Evolutionary conservation across 2,113 vertebrate species (phyloP).

Genomic region (Maccullochella peelii): DNA sequence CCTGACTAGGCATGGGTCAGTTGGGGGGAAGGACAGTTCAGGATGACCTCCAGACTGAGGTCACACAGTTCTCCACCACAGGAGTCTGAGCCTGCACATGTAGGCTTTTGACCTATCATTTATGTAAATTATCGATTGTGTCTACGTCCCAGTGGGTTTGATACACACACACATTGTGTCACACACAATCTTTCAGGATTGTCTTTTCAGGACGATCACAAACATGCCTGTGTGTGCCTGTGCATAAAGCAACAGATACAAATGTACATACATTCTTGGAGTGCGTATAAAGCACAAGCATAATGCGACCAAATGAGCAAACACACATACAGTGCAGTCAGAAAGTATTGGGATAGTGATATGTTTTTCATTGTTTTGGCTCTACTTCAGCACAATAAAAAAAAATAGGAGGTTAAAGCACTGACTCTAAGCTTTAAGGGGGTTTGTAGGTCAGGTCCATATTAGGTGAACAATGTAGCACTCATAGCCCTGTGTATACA

Average conservation of each 20-base stretch:
- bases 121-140: constrained; percentile 1
- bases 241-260: neutral
- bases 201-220: constrained; percentile 20
- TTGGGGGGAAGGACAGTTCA: constrained; percentile 55
- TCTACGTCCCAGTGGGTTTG: neutral
- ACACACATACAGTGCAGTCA: neutral
- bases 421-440: neutral
- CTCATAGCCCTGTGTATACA: neutral
- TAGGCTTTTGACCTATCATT: neutral
- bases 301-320: neutral
- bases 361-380: neutral
- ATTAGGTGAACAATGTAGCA: constrained; percentile 31
- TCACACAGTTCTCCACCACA: constrained; percentile 71
- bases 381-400: neutral
- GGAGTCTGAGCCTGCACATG: constrained; percentile 56
- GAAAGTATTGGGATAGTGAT: neutral
- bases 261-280: neutral
- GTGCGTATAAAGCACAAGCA: neutral
- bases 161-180: too few relatives aligned
- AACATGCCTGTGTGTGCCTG: constrained; percentile 34
- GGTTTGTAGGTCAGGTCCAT: constrained; percentile 14
- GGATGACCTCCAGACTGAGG: constrained; percentile 72
- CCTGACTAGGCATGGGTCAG: constrained; percentile 87
- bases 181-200: neutral
- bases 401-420: neutral